Percentiles rank a stretch among this genome's conserved stretches.
Conservation (phyloP, 2,888 invertebrate species). For the Agonopterix alstromeriana region DNA sequence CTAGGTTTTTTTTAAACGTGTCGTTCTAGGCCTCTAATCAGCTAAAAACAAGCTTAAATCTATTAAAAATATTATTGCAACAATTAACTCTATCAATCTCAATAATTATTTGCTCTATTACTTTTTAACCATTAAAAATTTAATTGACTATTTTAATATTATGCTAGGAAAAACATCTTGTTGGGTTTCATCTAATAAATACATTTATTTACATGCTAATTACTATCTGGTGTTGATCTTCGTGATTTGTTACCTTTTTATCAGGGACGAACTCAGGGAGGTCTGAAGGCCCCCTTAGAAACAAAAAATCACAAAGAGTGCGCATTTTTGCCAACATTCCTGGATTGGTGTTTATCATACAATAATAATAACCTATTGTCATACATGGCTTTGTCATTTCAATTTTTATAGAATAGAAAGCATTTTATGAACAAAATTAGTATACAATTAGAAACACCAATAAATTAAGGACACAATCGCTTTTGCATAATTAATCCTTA, state of each 20-base stretch:
- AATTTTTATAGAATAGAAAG: neutral
- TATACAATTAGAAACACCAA: neutral
- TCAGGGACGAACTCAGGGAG: neutral
- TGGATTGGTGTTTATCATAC: neutral
- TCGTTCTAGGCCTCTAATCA: neutral
- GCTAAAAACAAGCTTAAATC: slow-evolving; percentile 24
- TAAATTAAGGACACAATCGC: neutral
- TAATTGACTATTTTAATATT: slow-evolving; percentile 63
- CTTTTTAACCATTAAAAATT: slow-evolving; percentile 32
- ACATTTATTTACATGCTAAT: slow-evolving; percentile 11
- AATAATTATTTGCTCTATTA: slow-evolving; percentile 32
- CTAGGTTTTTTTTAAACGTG: slow-evolving; percentile 8
- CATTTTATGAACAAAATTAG: neutral
- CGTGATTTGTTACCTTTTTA: slow-evolving; percentile 14
- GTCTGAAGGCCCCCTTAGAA: neutral
- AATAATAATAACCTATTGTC: neutral
- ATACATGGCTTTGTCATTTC: neutral
- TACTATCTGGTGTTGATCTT: slow-evolving; percentile 1
- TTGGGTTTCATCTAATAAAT: slow-evolving; percentile 17
- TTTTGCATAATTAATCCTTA: neutral
- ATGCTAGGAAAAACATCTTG: slow-evolving; percentile 39
- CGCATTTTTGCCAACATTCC: neutral
- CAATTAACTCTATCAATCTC: slow-evolving; percentile 53
- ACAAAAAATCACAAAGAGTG: neutral
- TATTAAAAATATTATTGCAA: slow-evolving; percentile 43